Percentiles rank a stretch among this genome's conserved stretches.
These are phyloP conservation scores for Palythoa grandis DNA, from an alignment of 92 coral and sea anemone genomes.

Conservation along the genomic window DNA sequence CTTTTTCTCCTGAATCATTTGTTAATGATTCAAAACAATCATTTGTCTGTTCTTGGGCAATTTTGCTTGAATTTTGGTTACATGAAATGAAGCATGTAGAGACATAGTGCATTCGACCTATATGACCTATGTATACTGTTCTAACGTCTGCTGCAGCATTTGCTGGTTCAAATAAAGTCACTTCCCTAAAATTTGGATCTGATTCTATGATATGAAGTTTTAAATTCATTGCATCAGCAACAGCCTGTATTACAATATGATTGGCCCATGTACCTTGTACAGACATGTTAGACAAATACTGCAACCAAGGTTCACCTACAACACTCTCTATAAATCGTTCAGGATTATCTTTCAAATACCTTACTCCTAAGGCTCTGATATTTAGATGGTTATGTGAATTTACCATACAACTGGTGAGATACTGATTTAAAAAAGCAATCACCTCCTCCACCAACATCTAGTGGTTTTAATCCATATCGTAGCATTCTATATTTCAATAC, in stretches of 20 bases:
- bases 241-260: slow-evolving; percentile 14
- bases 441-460: not conserved
- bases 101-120: slow-evolving; percentile 6
- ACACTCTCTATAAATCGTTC: slow-evolving; percentile 10
- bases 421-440: slow-evolving; percentile 22
- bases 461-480: not conserved
- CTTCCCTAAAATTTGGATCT: slow-evolving; percentile 7
- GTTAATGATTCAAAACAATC: slow-evolving; percentile 22
- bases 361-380: slow-evolving; percentile 4
- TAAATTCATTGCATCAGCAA: slow-evolving; percentile 21
- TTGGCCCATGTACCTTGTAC: slow-evolving; percentile 23
- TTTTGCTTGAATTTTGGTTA: no score
- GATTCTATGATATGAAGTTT: slow-evolving; percentile 17
- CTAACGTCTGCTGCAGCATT: slow-evolving; percentile 17
- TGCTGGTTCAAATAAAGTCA: slow-evolving; percentile 15
- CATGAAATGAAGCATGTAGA: no score
- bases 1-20: no score
- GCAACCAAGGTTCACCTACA: no score
- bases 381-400: slow-evolving; percentile 15
- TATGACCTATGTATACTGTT: slow-evolving; percentile 16
- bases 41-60: no score
- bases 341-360: slow-evolving; percentile 3
- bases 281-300: slow-evolving; percentile 20
- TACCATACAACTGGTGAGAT: slow-evolving; percentile 24
- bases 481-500: no score